Evolutionary conservation across 2,113 vertebrate species (phyloP).

Genomic region (Emydura subglobosa): DNA sequence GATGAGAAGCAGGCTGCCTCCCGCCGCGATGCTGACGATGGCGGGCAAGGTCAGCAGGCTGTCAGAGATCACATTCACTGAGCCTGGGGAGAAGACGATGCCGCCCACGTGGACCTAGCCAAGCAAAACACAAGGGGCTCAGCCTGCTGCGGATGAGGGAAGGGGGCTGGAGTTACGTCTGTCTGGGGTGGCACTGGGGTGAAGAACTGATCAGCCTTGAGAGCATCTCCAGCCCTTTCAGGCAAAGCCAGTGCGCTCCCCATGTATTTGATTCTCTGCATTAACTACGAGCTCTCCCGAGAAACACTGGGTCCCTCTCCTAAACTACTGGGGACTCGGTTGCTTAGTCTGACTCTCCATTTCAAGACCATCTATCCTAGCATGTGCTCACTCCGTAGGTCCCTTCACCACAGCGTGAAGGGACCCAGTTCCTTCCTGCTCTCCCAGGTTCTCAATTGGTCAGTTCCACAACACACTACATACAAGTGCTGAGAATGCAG

Average conservation of each 20-base stretch:
- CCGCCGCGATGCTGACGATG: constrained; percentile 95
- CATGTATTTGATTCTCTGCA: background rate
- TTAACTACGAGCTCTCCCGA: background rate
- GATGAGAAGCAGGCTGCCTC: constrained; percentile 95
- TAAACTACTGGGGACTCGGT: background rate
- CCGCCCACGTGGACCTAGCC: constrained; percentile 94
- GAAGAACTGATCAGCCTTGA: background rate
- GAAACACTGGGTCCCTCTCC: background rate
- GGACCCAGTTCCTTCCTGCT: background rate
- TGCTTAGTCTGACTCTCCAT: background rate
- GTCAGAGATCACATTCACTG: constrained; percentile 92
- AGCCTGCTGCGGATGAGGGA: background rate
- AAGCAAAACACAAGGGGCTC: background rate
- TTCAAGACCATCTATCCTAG: background rate
- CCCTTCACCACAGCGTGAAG: background rate
- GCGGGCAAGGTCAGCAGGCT: constrained; percentile 96
- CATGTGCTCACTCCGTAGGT: background rate
- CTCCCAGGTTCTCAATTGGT: background rate
- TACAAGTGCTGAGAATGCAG: background rate
- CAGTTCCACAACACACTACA: background rate
- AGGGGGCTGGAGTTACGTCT: too few species aligned
- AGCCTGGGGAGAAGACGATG: constrained; percentile 91
- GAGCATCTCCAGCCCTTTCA: background rate
- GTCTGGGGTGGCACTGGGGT: background rate
- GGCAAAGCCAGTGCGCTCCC: background rate